Conservation (phyloP, 1,140 invertebrate species). For the Tetragnatha versicolor region DNA sequence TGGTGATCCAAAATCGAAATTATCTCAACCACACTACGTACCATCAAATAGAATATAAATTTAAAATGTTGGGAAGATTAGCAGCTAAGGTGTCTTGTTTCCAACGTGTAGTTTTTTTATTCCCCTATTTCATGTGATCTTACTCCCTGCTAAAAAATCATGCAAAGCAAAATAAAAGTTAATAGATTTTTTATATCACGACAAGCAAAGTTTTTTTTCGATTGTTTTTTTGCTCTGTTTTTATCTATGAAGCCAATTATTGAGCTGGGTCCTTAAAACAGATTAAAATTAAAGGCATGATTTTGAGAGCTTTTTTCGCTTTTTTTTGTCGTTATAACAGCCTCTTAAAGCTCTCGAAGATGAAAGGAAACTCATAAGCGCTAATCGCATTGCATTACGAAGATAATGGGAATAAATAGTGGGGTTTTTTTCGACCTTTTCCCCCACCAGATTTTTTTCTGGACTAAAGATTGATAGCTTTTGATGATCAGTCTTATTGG, state of each 20-base stretch:
- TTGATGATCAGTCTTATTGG: too few relatives aligned
- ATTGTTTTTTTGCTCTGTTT: background rate
- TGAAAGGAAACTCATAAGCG: too few relatives aligned
- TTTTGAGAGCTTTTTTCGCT: background rate
- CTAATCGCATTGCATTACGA: slow-evolving; percentile 5
- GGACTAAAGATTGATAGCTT: background rate
- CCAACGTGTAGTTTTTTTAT: background rate
- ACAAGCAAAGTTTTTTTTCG: slow-evolving; percentile 1
- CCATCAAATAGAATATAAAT: too few relatives aligned
- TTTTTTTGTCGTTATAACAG: background rate
- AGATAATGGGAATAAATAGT: background rate
- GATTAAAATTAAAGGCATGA: slow-evolving; percentile 19
- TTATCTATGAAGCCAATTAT: background rate
- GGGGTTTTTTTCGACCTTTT: background rate
- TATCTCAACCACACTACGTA: too few relatives aligned
- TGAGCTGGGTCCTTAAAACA: slow-evolving; percentile 5
- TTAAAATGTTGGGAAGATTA: background rate
- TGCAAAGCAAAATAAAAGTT: background rate
- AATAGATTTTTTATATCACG: too few relatives aligned
- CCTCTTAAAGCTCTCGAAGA: slow-evolving; percentile 3
- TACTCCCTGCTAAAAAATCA: background rate
- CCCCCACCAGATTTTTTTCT: background rate
- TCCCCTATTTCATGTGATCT: background rate
- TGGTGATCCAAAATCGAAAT: too few relatives aligned
- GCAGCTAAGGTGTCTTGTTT: background rate